Evolutionary conservation across 2,113 vertebrate genomes (phyloP).

Genomic region (Nothobranchius kuhntae): DNA sequence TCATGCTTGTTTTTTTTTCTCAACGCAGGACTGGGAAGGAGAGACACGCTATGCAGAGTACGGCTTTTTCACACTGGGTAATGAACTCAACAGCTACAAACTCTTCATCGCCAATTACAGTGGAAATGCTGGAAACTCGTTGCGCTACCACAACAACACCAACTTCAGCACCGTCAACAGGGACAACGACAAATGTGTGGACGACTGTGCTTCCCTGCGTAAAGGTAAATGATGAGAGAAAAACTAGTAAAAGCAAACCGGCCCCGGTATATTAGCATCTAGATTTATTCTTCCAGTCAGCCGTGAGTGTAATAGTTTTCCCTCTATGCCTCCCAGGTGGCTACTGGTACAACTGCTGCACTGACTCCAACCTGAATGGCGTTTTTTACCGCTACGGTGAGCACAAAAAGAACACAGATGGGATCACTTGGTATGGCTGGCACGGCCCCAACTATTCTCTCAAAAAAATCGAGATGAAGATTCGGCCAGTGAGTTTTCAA

Average conservation of each 20-base stretch:
- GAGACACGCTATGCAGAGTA: conserved; percentile 85
- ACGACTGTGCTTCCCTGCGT: conserved; percentile 89
- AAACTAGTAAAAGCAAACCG: not conserved
- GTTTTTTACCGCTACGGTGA: conserved; percentile 88
- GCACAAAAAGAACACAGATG: conserved; percentile 86
- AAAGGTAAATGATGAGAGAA: conserved; percentile 81
- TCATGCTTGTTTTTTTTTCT: conserved; percentile 35
- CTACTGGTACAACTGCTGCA: conserved; percentile 99
- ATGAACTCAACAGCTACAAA: conserved; percentile 92
- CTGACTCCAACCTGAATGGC: conserved; percentile 95
- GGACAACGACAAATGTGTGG: conserved; percentile 97
- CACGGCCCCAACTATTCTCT: conserved; percentile 92
- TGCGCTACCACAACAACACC: conserved; percentile 97
- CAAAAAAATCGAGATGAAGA: conserved; percentile 95
- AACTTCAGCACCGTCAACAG: conserved; percentile 97
- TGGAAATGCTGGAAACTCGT: conserved; percentile 86
- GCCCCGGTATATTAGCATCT: not conserved
- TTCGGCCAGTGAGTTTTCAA: conserved; percentile 87
- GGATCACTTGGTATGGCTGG: conserved; percentile 98
- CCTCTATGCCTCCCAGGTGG: conserved; percentile 80
- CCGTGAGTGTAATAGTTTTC: not conserved
- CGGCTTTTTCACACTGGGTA: conserved; percentile 83
- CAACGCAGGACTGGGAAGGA: conserved; percentile 92
- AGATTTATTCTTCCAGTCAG: not conserved
- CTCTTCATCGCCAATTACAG: conserved; percentile 90